These are phyloP conservation scores for Mormyrus proboscirostris DNA, from an alignment of 2,797 vertebrate species.

Conservation along the genomic window DNA sequence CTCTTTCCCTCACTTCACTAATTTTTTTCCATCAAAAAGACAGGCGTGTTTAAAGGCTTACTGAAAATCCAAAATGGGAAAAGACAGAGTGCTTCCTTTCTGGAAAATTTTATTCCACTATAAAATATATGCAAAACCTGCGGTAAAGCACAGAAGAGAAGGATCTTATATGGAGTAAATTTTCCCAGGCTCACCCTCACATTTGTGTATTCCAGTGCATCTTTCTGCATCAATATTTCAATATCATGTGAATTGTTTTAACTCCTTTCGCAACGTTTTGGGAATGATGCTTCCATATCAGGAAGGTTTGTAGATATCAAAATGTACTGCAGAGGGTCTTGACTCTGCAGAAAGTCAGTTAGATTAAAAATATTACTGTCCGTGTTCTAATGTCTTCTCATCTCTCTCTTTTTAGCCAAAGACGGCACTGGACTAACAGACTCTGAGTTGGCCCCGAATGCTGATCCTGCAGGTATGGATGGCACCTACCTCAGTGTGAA, in stretches of 20 bases:
- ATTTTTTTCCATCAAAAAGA: not conserved
- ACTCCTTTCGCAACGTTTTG: not conserved
- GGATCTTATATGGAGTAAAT: not conserved
- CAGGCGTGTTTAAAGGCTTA: conserved; percentile 15
- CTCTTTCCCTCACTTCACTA: not conserved
- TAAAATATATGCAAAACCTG: not conserved
- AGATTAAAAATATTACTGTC: not conserved
- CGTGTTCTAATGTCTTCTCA: not conserved
- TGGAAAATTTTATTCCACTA: not conserved
- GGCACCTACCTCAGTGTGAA: conserved; percentile 85
- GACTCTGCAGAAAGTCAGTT: not conserved
- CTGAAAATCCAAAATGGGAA: not conserved
- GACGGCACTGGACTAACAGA: conserved; percentile 74
- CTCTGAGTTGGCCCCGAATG: conserved; percentile 66
- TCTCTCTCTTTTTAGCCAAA: conserved; percentile 63
- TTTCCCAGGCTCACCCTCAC: not conserved
- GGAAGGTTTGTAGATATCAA: not conserved
- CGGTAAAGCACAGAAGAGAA: not conserved
- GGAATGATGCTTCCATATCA: not conserved
- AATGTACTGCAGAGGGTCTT: not conserved
- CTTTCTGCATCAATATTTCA: not conserved
- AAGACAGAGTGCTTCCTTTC: not conserved
- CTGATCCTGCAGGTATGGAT: conserved; percentile 84
- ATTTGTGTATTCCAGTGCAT: not conserved
- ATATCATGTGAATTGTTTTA: not conserved